phyloP scores from a whole-genome alignment of 2,113 vertebrate species.

The Bufo gargarizans region DNA sequence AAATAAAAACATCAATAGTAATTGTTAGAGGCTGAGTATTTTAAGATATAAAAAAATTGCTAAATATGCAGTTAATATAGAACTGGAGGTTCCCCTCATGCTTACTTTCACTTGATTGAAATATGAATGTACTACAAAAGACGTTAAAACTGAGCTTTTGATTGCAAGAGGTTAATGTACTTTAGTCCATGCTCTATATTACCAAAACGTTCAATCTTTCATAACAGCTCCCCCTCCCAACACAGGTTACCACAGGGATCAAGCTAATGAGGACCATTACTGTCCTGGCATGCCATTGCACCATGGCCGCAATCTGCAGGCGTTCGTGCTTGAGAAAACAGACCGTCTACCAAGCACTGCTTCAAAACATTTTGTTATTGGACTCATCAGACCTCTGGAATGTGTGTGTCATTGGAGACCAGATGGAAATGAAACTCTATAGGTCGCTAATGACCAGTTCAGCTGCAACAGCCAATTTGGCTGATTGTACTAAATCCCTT shows the following conservation, averaged over 20 bases:
- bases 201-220: conserved; percentile 1
- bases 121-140: background rate
- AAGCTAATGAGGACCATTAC: conserved; percentile 33
- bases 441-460: conserved; percentile 58
- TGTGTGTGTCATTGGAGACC: conserved; percentile 56
- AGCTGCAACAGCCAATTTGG: conserved; percentile 57
- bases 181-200: conserved; percentile 26
- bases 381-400: conserved; percentile 57
- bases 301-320: conserved; percentile 49
- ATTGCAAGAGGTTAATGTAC: conserved; percentile 27
- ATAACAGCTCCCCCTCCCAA: background rate
- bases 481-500: conserved; percentile 59
- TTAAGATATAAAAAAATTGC: background rate
- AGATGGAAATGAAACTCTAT: conserved; percentile 58
- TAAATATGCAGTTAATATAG: background rate
- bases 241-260: conserved; percentile 23
- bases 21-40: background rate
- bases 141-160: background rate
- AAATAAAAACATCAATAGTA: background rate
- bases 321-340: conserved; percentile 50
- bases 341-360: conserved; percentile 35
- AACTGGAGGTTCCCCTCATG: background rate
- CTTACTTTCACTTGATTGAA: background rate
- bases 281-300: conserved; percentile 21
- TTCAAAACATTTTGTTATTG: conserved; percentile 45